A percentile compares a stretch with the other conserved stretches of the same genome.
Evolutionary conservation across 2,888 invertebrate genomes (phyloP).

Genomic region (Kuschelorhynchus macadamiae): DNA sequence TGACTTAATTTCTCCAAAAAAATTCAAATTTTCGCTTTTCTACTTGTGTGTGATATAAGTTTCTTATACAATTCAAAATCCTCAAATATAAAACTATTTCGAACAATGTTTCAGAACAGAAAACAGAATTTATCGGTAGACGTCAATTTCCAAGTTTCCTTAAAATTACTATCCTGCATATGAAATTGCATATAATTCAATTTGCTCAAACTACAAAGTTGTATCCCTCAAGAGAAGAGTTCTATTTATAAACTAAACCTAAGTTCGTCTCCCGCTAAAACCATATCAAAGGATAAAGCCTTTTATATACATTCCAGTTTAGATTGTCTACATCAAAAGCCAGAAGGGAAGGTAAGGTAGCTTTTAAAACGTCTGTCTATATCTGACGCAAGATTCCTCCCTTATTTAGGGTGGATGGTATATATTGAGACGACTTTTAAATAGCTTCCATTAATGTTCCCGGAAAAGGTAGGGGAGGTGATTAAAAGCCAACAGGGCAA

Average conservation of each 20-base stretch:
- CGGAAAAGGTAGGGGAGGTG: constrained; percentile 3
- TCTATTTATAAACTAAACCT: constrained; percentile 21
- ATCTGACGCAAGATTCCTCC: constrained; percentile 23
- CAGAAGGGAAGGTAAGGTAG: constrained; percentile 10
- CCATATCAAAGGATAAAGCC: constrained; percentile 18
- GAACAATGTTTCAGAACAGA: too few relatives aligned
- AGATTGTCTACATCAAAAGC: constrained; percentile 27
- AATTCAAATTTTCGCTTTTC: too few relatives aligned
- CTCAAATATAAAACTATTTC: too few relatives aligned
- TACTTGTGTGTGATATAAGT: too few relatives aligned
- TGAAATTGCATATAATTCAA: too few relatives aligned
- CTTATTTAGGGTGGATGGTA: constrained; percentile 7
- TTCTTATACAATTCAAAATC: too few relatives aligned
- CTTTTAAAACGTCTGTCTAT: constrained; percentile 36
- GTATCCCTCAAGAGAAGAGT: constrained; percentile 13
- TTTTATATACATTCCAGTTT: constrained; percentile 28
- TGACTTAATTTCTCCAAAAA: too few relatives aligned
- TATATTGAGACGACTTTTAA: constrained; percentile 31
- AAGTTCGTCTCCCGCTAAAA: constrained; percentile 21
- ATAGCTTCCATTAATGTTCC: constrained; percentile 20
- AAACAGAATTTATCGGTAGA: too few relatives aligned
- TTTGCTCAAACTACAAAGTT: neutral
- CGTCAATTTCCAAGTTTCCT: too few relatives aligned
- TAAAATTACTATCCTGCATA: too few relatives aligned
- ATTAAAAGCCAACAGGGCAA: constrained; percentile 13